Conservation (phyloP, 2,113 vertebrate genomes). For the Mus pahari region DNA sequence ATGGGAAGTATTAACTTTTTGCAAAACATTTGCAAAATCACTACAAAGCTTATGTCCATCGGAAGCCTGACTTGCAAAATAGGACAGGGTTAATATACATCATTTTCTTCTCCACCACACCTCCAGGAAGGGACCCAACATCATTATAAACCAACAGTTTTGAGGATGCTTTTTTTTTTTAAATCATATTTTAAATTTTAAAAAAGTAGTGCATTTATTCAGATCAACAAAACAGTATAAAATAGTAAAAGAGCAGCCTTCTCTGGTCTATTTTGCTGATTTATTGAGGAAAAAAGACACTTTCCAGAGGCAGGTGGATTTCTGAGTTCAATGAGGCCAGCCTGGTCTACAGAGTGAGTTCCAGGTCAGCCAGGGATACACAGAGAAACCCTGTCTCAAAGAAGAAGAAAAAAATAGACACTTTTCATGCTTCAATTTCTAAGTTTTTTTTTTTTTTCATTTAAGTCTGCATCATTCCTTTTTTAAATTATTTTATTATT, state of each 20-base stretch:
- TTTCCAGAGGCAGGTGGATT: too few relatives aligned
- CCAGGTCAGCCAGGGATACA: too few relatives aligned
- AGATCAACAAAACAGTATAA: conserved; percentile 20
- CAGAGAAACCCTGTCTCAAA: too few relatives aligned
- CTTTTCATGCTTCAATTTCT: conserved; percentile 47
- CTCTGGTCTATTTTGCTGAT: not conserved
- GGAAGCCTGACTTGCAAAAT: not conserved
- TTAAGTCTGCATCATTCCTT: too few relatives aligned
- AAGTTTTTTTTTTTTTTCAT: too few relatives aligned
- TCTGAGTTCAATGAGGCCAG: too few relatives aligned
- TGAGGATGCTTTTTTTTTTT: not conserved
- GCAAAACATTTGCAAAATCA: conserved; percentile 52
- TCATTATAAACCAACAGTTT: not conserved
- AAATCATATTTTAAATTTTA: not conserved
- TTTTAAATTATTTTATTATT: too few relatives aligned
- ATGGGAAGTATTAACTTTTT: conserved; percentile 53
- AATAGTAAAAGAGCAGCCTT: not conserved
- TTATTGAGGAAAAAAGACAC: conserved; percentile 18
- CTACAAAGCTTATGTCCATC: conserved; percentile 12
- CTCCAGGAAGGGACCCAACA: not conserved
- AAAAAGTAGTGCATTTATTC: not conserved
- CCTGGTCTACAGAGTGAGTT: too few relatives aligned
- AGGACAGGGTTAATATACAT: fast-evolving
- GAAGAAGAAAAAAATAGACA: not conserved
- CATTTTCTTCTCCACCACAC: not conserved